phyloP scores from a whole-genome alignment of 2,797 vertebrate species.

The Hozukius guyotensis region DNA sequence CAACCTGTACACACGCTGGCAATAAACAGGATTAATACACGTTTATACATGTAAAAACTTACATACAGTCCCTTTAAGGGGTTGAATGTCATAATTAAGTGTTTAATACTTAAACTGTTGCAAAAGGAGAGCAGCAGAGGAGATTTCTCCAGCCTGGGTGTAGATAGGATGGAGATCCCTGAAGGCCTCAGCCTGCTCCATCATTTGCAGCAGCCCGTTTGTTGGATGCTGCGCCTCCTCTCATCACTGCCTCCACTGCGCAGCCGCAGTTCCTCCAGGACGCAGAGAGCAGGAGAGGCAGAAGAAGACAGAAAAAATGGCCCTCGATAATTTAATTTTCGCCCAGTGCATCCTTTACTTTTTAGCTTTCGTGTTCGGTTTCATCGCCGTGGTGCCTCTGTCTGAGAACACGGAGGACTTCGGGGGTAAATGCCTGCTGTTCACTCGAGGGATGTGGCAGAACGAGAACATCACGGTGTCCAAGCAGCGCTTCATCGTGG shows the following conservation, averaged over 20 bases:
- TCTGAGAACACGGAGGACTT: constrained; percentile 94
- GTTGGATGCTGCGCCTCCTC: constrained; percentile 67
- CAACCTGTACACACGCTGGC: too few relatives aligned
- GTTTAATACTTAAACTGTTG: background rate
- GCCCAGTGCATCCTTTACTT: constrained; percentile 93
- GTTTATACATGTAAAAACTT: too few relatives aligned
- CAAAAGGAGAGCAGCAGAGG: background rate
- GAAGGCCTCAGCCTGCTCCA: constrained; percentile 55
- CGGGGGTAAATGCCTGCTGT: constrained; percentile 93
- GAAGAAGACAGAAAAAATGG: constrained; percentile 81
- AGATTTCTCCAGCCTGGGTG: constrained; percentile 13
- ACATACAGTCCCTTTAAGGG: too few relatives aligned
- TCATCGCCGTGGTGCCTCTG: constrained; percentile 93
- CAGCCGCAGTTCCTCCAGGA: constrained; percentile 74
- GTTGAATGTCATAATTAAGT: background rate
- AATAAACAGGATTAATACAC: too few relatives aligned
- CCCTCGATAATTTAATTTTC: constrained; percentile 90
- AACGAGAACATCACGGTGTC: constrained; percentile 96
- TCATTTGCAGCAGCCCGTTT: constrained; percentile 40
- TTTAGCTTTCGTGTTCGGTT: constrained; percentile 92
- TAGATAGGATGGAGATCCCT: constrained; percentile 40
- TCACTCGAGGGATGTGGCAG: constrained; percentile 97
- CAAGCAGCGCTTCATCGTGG: constrained; percentile 94
- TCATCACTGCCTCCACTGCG: constrained; percentile 72
- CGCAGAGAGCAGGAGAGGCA: constrained; percentile 54